Base-by-base conservation (phyloP, 2,113 vertebrate genomes). In the Laticauda colubrina region DNA sequence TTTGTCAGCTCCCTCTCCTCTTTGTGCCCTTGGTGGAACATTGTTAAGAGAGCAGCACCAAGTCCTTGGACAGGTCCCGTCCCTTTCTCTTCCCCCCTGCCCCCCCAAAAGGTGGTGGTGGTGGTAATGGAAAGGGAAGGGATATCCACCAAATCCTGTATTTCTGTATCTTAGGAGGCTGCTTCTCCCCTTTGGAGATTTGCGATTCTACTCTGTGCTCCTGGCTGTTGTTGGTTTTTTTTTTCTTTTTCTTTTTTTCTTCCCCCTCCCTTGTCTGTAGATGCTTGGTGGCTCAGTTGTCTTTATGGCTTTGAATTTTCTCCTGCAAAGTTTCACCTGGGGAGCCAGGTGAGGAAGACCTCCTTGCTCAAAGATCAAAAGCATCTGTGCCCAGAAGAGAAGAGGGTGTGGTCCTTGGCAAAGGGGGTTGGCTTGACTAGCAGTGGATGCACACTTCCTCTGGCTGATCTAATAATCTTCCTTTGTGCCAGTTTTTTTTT, bases 1-100 rank as follows among this genome's bases (percentile, higher is more conserved):
- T 94, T 94, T 92, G 88, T 92, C 69, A 89, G 86, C 24, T 85
- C 39, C 87, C 43, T 85, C 87, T 51, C 87, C 43, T 61, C 87
- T 34, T 56, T 91, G 93, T 88, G 86, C 54, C 55, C 1, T 56
- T 39, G 4, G 24, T 34, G 34, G 81, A 64, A 55, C 2, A 43
- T 12, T 1, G 45, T 8, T 51, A 89, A 24, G 75, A 59, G 75
- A 51, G 56, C 55, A 39, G 29, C 92, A 90, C 26, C 57, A 9
- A 87, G n/a, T 39, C 23, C n/a, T 43, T 24, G 24, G 29, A 39
- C 21, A 26, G 45, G n/a, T 56, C 29, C 4, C 1, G 11, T 14
- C 3, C 34, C 34, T 69, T 29, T 11, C 43, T 5, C 6, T 7
- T 0, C 21, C 7, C 21, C 2, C 24, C 11, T 2, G 11, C 0